These are phyloP conservation scores for Euthynnus affinis DNA, from an alignment of 2,797 vertebrate species.

Conservation along the genomic window DNA sequence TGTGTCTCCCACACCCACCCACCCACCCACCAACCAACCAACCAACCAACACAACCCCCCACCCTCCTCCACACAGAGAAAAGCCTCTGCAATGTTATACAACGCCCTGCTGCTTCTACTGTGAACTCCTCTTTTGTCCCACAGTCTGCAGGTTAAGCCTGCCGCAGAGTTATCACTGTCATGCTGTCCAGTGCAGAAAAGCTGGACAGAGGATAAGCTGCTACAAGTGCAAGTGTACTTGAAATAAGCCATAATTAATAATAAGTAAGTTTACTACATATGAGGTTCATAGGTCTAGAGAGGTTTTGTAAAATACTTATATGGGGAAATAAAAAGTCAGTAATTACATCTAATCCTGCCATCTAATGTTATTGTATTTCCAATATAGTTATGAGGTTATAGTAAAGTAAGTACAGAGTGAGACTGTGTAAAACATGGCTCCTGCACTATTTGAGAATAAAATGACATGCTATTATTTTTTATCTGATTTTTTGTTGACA, in stretches of 20 bases:
- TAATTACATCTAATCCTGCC: not conserved
- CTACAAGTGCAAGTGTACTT: not conserved
- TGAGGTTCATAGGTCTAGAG: not conserved
- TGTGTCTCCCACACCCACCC: slow-evolving; percentile 39
- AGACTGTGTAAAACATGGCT: not conserved
- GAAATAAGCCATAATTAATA: not conserved
- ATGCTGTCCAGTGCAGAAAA: not conserved
- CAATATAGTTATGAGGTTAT: not conserved
- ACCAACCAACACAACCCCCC: slow-evolving; percentile 42
- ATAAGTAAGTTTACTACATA: not conserved
- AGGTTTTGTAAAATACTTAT: not conserved
- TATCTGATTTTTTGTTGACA: slow-evolving; percentile 35
- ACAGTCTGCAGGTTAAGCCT: slow-evolving; percentile 22
- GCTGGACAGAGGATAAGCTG: not conserved
- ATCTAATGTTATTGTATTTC: no score
- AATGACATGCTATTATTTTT: slow-evolving; percentile 19
- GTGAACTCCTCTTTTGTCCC: slow-evolving; percentile 49
- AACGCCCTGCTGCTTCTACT: slow-evolving; percentile 56
- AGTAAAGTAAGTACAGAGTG: not conserved
- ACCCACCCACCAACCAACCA: slow-evolving; percentile 39
- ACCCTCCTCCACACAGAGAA: slow-evolving; percentile 33
- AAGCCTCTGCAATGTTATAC: slow-evolving; percentile 74
- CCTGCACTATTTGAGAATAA: fast-evolving
- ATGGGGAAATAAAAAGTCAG: not conserved
- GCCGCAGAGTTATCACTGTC: slow-evolving; percentile 31